Evolutionary conservation across 2,888 invertebrate genomes (phyloP), one percentile per base, ranked within the genome.

Genomic region (Hesperia comma): DNA sequence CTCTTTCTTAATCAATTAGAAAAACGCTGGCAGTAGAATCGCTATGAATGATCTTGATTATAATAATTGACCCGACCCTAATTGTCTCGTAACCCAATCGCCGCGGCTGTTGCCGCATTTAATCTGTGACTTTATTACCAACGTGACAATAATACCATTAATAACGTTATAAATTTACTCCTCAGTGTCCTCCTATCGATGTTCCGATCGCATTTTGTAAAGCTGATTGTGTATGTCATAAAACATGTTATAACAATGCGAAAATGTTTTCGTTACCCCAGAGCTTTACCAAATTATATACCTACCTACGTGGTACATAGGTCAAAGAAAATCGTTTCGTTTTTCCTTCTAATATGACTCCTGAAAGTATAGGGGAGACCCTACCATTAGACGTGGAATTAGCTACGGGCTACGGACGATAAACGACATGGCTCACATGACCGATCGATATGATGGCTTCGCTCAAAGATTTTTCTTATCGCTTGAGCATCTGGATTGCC

Each of bases 11-110:
- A n/a, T n/a, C 26, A 12, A 33, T 17, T 53, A 15, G 51, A 62
- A 43, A 19, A 43, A 14, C 32, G 21, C 19, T 63, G 46, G 32
- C 55, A 46, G 26, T 12, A n/a, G 41, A 46, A 46, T 6, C 46
- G 33, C 63, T 49, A 37, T 26, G 37, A 56, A 57, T 63, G 12
- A 63, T 49, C 32, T 19, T 63, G 56, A 63, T 63, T 63, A 56
- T 57, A 63, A 58, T 37, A 12, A 63, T 63, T 63, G 63, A 63
- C 63, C 56, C 63, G 63, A 57, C 56, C 56, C 56, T 57, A 63
- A 63, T 63, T 63, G 63, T 26, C 63, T 63, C 37, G 37, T 37
- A 37, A 37, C 37, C 37, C 12, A 37, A 37, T 37, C 37, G 37
- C 37, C 37, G 37, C 12, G 37, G 37, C 12, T 37, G 37, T 37